These are phyloP conservation scores for Meandrina meandrites DNA, from an alignment of 92 coral and sea anemone species.

Conservation along the genomic window DNA sequence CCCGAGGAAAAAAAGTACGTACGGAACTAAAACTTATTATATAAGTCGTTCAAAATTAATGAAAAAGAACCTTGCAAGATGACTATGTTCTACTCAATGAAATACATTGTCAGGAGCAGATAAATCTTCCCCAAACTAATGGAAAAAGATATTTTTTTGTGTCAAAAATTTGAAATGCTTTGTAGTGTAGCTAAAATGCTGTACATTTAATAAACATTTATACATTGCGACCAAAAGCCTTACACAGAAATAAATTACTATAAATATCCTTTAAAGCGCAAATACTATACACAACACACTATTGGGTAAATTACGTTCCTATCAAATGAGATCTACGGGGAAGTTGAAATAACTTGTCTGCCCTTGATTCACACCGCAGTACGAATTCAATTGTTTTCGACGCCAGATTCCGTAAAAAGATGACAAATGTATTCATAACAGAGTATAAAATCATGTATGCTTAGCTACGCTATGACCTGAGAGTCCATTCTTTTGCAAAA, in stretches of 20 bases:
- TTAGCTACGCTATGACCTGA: neutral
- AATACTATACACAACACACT: neutral
- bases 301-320: neutral
- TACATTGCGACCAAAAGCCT: neutral
- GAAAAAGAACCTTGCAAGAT: neutral
- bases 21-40: neutral
- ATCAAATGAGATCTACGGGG: too few relatives aligned
- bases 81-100: constrained; percentile 1
- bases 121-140: too few relatives aligned
- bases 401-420: neutral
- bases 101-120: constrained; percentile 12
- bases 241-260: neutral
- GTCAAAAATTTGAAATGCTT: too few relatives aligned
- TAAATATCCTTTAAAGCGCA: neutral
- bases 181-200: too few relatives aligned
- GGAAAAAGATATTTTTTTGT: too few relatives aligned
- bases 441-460: neutral
- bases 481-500: neutral
- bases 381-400: neutral
- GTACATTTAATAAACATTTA: neutral
- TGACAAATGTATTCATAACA: neutral
- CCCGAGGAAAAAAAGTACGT: neutral
- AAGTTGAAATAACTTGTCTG: too few relatives aligned
- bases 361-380: neutral
- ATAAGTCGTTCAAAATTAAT: neutral